These are phyloP conservation scores for Sapayoa aenigma DNA, from an alignment of 2,113 vertebrate species.

Conservation along the genomic window DNA sequence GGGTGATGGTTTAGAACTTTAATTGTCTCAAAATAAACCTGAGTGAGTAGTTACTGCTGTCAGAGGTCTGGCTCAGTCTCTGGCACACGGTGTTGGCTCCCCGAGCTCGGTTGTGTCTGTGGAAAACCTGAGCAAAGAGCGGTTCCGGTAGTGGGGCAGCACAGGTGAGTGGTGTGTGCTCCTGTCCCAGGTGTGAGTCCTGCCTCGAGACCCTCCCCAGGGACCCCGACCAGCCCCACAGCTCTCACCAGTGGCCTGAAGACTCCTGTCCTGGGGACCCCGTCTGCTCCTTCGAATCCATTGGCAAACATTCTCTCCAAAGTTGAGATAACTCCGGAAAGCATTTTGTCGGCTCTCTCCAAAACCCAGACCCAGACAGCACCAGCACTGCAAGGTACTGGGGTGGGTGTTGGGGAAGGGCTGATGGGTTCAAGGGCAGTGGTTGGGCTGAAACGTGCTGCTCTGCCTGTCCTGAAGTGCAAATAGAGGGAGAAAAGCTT, in stretches of 20 bases:
- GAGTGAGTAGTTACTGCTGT: neutral
- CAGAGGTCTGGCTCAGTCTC: neutral
- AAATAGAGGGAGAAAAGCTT: neutral
- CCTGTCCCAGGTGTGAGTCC: constrained; percentile 84
- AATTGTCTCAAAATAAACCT: neutral
- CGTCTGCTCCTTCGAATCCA: constrained; percentile 71
- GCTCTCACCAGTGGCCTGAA: constrained; percentile 79
- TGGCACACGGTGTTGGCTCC: fast-evolving
- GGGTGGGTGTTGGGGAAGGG: neutral
- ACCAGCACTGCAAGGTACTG: constrained; percentile 80
- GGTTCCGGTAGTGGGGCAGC: fast-evolving
- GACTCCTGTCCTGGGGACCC: constrained; percentile 71
- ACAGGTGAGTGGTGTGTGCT: constrained; percentile 14
- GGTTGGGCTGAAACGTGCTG: fast-evolving
- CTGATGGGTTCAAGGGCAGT: neutral
- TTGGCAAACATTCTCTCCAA: constrained; percentile 94
- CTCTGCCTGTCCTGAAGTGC: neutral
- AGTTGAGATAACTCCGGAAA: constrained; percentile 93
- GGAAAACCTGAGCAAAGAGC: neutral
- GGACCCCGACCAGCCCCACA: constrained; percentile 85
- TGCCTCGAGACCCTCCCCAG: constrained; percentile 84
- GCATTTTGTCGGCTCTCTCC: constrained; percentile 90
- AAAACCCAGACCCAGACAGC: constrained; percentile 87
- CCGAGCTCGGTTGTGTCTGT: neutral
- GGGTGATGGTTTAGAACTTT: neutral